Conservation (phyloP, 2,113 vertebrate genomes). For the Lates calcarifer region DNA sequence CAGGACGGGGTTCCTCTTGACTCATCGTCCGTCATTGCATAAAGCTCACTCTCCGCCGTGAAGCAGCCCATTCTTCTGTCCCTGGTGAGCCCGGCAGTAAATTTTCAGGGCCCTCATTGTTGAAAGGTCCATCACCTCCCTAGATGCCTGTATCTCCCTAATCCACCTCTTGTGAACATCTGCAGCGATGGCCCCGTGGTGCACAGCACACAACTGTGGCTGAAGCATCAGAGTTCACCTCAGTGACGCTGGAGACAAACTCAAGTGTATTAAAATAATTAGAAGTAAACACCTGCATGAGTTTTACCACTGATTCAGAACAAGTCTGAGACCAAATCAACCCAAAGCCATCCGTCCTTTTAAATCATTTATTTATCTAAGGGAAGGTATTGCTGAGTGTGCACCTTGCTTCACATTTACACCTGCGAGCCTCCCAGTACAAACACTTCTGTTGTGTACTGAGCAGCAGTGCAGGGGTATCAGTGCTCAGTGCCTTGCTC, state of each 20-base stretch:
- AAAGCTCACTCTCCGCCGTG: slow-evolving; percentile 54
- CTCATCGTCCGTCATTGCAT: slow-evolving; percentile 73
- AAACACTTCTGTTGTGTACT: slow-evolving; percentile 31
- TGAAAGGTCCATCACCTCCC: slow-evolving; percentile 67
- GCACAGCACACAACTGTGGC: slow-evolving; percentile 10
- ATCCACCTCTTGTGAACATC: slow-evolving; percentile 61
- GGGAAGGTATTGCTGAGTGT: slow-evolving; percentile 24
- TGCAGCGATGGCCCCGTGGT: slow-evolving; percentile 2
- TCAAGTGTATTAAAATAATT: slow-evolving; percentile 49
- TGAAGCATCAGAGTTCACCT: slow-evolving; percentile 11
- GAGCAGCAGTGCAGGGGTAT: background rate
- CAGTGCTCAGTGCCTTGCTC: slow-evolving; percentile 36
- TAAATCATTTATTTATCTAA: slow-evolving; percentile 31
- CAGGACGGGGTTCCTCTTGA: slow-evolving; percentile 75
- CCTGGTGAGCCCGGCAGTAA: slow-evolving; percentile 40
- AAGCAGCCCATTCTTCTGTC: slow-evolving; percentile 69
- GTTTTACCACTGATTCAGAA: slow-evolving; percentile 42
- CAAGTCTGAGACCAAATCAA: slow-evolving; percentile 27
- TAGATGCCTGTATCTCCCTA: slow-evolving; percentile 48
- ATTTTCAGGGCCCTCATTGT: slow-evolving; percentile 60
- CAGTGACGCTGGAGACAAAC: slow-evolving; percentile 7
- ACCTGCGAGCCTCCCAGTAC: slow-evolving; percentile 27
- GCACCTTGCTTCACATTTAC: slow-evolving; percentile 36
- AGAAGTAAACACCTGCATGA: slow-evolving; percentile 61
- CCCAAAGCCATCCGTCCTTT: background rate